Percentiles rank a stretch among this genome's conserved stretches.
Conservation (phyloP, 2,888 invertebrate species). For the Microctonus brassicae region DNA sequence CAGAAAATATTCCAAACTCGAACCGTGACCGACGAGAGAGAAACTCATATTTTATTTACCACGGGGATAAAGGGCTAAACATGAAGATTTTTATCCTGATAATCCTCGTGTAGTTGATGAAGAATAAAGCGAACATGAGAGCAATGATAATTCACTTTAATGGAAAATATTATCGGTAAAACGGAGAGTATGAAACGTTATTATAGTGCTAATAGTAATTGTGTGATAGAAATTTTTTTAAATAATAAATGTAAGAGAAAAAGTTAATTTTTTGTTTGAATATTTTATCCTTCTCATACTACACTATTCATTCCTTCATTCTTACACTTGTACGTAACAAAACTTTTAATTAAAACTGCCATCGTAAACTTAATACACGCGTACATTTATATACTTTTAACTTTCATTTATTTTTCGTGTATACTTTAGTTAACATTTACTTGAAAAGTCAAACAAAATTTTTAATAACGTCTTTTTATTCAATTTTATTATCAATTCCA, state of each 20-base stretch:
- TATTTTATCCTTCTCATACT: not conserved
- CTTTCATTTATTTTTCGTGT: not conserved
- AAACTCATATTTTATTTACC: slow-evolving; percentile 32
- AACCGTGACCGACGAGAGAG: slow-evolving; percentile 17
- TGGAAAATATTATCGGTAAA: not conserved
- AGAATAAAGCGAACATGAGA: not conserved
- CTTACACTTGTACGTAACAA: not conserved
- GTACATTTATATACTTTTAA: not conserved
- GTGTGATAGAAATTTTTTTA: not conserved
- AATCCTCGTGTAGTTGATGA: slow-evolving; percentile 9
- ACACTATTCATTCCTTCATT: slow-evolving; percentile 7
- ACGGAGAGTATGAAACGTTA: not conserved
- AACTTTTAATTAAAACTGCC: slow-evolving; percentile 26
- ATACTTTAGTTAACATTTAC: slow-evolving; percentile 1
- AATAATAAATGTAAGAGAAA: not conserved
- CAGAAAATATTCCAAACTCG: slow-evolving; percentile 24
- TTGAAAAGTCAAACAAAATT: not conserved
- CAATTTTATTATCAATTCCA: not conserved
- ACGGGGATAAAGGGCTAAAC: slow-evolving; percentile 22
- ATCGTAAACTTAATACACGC: not conserved
- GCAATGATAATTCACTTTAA: not conserved
- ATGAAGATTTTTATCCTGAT: slow-evolving; percentile 1
- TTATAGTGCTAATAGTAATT: not conserved
- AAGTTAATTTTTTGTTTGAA: not conserved
- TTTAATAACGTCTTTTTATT: not conserved